These are phyloP conservation scores for Punctoribates punctum DNA, from an alignment of 2,888 invertebrate genomes.

Conservation along the genomic window DNA sequence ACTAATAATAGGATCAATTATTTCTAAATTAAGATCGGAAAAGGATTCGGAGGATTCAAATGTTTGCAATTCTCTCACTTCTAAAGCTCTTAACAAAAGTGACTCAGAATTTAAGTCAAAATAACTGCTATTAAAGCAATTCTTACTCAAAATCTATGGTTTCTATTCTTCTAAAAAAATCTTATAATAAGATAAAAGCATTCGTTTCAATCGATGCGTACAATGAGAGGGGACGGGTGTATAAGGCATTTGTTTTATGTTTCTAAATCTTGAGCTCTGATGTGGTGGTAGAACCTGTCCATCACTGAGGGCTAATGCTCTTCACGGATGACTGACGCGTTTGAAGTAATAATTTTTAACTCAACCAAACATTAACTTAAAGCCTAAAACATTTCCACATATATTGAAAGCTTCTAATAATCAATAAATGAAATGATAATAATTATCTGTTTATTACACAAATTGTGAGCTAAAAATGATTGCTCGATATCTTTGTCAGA, in stretches of 20 bases:
- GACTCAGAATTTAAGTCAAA: neutral
- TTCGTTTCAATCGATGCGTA: neutral
- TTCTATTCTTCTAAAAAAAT: neutral
- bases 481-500: too few species aligned
- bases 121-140: conserved; percentile 2
- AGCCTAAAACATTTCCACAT: neutral
- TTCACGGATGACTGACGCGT: conserved; percentile 7
- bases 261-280: neutral
- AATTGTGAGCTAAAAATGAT: too few species aligned
- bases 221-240: neutral
- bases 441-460: too few species aligned
- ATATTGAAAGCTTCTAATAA: too few species aligned
- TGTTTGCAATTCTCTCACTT: neutral
- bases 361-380: neutral
- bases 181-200: conserved; percentile 17
- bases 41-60: neutral
- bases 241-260: neutral
- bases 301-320: conserved; percentile 13
- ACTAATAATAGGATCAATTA: too few species aligned
- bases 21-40: too few species aligned
- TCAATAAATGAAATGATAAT: too few species aligned
- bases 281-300: neutral
- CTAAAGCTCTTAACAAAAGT: too few species aligned
- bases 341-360: conserved; percentile 21
- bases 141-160: neutral